A percentile compares a stretch with the other conserved stretches of the same genome.
These are phyloP conservation scores for Hassar affinis DNA, from an alignment of 2,113 vertebrate genomes.

Conservation along the genomic window DNA sequence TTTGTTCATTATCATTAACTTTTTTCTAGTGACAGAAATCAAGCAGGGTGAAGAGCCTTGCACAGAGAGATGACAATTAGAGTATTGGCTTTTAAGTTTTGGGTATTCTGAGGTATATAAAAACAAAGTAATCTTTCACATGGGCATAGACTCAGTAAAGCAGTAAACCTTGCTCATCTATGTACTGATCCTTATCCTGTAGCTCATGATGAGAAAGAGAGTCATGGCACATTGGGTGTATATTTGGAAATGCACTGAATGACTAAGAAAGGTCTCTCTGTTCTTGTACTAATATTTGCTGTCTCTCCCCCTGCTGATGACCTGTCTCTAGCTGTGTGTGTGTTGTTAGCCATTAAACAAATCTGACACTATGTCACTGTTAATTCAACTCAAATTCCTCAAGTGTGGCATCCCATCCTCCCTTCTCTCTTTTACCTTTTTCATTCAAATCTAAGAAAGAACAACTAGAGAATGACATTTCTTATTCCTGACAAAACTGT, in stretches of 20 bases:
- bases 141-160: no score
- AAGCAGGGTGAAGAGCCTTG: background rate
- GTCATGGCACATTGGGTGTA: background rate
- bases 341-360: constrained; percentile 52
- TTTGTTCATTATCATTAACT: background rate
- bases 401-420: background rate
- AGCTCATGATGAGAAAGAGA: background rate
- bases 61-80: background rate
- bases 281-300: constrained; percentile 49
- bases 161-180: no score
- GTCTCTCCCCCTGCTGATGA: constrained; percentile 31
- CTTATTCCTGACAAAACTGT: background rate
- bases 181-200: no score
- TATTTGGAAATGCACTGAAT: background rate
- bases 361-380: constrained; percentile 42
- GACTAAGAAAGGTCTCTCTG: background rate
- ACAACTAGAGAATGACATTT: background rate
- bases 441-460: background rate
- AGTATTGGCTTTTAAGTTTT: no score
- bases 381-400: constrained; percentile 36
- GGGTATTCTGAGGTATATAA: no score
- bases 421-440: background rate
- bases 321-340: constrained; percentile 46
- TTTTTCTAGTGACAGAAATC: background rate
- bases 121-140: no score